Base-by-base conservation (phyloP, 1,140 invertebrate species). In the Bombus cullumanus region DNA sequence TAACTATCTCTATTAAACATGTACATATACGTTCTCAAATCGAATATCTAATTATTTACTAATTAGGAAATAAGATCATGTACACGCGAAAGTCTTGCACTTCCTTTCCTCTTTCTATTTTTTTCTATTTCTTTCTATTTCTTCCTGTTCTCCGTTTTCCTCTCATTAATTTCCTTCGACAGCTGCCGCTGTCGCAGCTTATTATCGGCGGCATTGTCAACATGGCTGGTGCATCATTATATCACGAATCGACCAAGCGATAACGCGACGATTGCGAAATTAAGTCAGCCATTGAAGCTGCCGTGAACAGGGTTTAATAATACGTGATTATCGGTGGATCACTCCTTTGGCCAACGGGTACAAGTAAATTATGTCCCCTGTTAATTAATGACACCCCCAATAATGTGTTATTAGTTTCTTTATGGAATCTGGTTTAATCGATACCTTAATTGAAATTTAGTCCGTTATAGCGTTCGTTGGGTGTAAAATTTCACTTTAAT, bases 221-320 rank as follows among this genome's bases (percentile, higher is more conserved):
- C 47, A 53, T 53, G 18, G 47, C 47, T 22, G 47, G 47, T 73
- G 15, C 76, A 79, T 84, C 64, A 76, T 85, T 69, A 25, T 71
- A 59, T 53, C 47, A 6, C 18, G 47, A 53, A 22, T 41, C 71
- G 53, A 53, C 41, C 31, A 47, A 47, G 72, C 86, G 81, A 88
- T 87, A 84, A 64, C 72, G 62, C 75, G 10, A 22, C 37, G 43
- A 83, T 82, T 59, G 75, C 75, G 18, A 68, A 76, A 80, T 81
- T 64, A 88, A 77, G 77, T 88, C 82, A 68, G 47, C 57, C 81
- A 47, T 31, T 74, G 66, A 64, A 68, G 47, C 18, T 53, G 47
- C 47, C 47, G 47, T 25, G 25, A 34, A 76, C 39, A 31, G 39
- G 66, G 22, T 71, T 89, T 81, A 77, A 88, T 85, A 81, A 89